Evolutionary conservation across 2,888 invertebrate genomes (phyloP).

Genomic region (Athetis lepigone): DNA sequence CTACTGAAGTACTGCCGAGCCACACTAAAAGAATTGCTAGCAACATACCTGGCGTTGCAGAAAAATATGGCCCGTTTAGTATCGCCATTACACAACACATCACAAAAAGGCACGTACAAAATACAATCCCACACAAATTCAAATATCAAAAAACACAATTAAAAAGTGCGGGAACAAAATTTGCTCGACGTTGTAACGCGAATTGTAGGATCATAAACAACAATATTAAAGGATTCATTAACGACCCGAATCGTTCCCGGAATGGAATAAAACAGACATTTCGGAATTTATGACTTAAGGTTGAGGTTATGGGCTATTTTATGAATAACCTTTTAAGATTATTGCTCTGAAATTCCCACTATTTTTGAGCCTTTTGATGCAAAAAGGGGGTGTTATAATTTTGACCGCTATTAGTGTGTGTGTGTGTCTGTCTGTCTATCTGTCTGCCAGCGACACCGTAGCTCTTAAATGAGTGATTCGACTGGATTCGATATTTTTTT

Average conservation of each 20-base stretch:
- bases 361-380: no score
- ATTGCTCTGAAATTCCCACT: no score
- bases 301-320: conserved; percentile 48
- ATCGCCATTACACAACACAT: conserved; percentile 9
- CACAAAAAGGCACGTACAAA: conserved; percentile 12
- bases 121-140: conserved; percentile 19
- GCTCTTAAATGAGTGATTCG: no score
- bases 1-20: no score
- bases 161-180: conserved; percentile 55
- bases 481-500: no score
- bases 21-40: no score
- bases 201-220: conserved; percentile 71
- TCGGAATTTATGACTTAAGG: conserved; percentile 63
- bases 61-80: no score
- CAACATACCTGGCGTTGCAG: no score
- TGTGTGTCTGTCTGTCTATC: no score
- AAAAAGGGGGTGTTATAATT: conserved; percentile 33
- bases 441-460: no score
- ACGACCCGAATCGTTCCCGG: conserved; percentile 64
- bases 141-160: conserved; percentile 42
- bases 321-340: conserved; percentile 50
- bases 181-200: conserved; percentile 53
- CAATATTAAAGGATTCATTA: conserved; percentile 73
- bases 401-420: no score
- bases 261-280: conserved; percentile 72